Conservation (phyloP, 2,888 invertebrate genomes). For the Diloba caeruleocephala region DNA sequence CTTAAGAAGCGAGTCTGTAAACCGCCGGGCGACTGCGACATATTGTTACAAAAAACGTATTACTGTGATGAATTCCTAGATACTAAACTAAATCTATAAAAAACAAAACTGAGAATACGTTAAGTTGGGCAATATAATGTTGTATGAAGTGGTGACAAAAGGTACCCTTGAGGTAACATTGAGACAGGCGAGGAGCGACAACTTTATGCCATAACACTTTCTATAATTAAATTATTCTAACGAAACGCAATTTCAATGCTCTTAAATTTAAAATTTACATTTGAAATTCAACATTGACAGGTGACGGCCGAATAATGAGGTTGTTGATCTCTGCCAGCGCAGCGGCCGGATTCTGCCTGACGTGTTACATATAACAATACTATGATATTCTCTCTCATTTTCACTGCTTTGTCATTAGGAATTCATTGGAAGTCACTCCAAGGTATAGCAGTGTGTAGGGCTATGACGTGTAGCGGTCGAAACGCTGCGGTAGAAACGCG, state of each 20-base stretch:
- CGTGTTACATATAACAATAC: conserved; percentile 1
- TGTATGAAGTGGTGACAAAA: no score
- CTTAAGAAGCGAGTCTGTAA: no score
- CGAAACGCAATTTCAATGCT: conserved; percentile 5
- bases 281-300: conserved; percentile 21
- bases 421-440: neutral
- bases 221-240: conserved; percentile 29
- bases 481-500: neutral
- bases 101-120: no score
- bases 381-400: neutral
- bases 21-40: no score
- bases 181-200: neutral
- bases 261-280: conserved; percentile 22
- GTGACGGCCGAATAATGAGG: neutral
- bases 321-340: neutral
- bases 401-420: neutral
- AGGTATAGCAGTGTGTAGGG: neutral
- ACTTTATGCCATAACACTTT: conserved; percentile 12
- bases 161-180: no score
- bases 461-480: neutral
- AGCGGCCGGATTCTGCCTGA: neutral
- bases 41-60: no score
- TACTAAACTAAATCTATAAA: no score
- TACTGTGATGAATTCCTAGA: no score
- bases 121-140: no score